These are phyloP conservation scores for Margaritifera margaritifera DNA, from an alignment of 2,888 invertebrate species.

Conservation along the genomic window DNA sequence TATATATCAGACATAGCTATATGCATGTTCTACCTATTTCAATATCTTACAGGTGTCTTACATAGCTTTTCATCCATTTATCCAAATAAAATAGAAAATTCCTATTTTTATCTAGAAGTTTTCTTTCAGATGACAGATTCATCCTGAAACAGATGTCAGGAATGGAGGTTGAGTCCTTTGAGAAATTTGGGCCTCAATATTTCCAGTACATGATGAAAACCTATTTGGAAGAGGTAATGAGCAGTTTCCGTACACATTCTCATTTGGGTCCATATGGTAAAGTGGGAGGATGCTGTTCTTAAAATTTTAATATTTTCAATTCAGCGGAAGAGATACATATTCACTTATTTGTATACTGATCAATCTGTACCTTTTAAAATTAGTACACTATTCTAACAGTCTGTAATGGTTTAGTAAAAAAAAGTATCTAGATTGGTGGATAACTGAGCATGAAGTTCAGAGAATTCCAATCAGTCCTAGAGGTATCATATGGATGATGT, in stretches of 20 bases:
- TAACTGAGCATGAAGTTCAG: no score
- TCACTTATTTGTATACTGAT: no score
- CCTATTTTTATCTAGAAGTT: background rate
- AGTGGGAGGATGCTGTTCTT: background rate
- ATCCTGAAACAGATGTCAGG: conserved; percentile 96
- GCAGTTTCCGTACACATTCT: no score
- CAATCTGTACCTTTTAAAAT: no score
- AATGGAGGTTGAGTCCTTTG: conserved; percentile 91
- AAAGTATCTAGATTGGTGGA: no score
- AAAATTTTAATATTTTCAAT: no score
- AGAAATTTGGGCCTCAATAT: conserved; percentile 95
- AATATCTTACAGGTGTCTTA: background rate
- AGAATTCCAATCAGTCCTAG: no score
- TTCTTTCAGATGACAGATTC: conserved; percentile 85
- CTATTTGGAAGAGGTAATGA: conserved; percentile 75
- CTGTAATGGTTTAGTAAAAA: no score
- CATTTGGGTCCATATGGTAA: background rate
- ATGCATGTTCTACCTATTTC: no score
- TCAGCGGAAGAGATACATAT: no score
- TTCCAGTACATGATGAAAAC: conserved; percentile 90
- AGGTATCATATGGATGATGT: no score
- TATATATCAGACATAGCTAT: background rate
- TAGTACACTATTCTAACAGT: no score
- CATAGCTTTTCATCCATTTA: background rate
- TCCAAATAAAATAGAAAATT: background rate